These are phyloP conservation scores for Babylonia areolata DNA, from an alignment of 1,140 invertebrate species.

Conservation along the genomic window DNA sequence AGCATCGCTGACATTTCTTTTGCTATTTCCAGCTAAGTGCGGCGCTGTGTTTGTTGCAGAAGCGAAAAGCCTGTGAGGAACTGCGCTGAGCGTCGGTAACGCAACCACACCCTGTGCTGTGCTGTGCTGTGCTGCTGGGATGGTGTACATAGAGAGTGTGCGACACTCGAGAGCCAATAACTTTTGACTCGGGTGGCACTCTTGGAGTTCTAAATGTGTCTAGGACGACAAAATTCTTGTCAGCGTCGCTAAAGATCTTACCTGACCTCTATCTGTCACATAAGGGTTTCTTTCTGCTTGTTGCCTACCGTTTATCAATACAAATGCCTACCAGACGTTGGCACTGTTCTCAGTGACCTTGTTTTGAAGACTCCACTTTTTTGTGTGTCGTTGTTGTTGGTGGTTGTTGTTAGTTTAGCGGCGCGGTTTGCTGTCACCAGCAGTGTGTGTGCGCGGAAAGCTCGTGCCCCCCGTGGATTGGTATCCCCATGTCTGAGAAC, in stretches of 20 bases:
- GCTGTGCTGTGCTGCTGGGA: constrained; percentile 18
- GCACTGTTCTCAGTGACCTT: neutral
- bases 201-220: neutral
- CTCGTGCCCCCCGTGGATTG: neutral
- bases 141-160: neutral
- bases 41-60: constrained; percentile 39
- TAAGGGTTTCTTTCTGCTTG: neutral
- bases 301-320: too few species aligned
- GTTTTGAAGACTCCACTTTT: too few species aligned
- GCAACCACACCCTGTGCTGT: neutral
- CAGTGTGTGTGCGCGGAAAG: neutral
- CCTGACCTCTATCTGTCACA: too few species aligned
- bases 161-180: neutral
- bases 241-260: neutral
- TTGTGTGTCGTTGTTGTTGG: neutral
- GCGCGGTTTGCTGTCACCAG: too few species aligned
- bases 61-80: neutral
- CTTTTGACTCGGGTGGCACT: neutral
- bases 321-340: neutral
- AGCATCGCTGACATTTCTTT: neutral
- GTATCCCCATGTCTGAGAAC: constrained; percentile 69
- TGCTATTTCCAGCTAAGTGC: neutral
- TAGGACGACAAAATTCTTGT: neutral
- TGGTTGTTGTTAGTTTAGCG: neutral
- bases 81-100: neutral